phyloP scores from a whole-genome alignment of 37 sponge, comb jelly and placozoan genomes.

The Theonella swinhoei region DNA sequence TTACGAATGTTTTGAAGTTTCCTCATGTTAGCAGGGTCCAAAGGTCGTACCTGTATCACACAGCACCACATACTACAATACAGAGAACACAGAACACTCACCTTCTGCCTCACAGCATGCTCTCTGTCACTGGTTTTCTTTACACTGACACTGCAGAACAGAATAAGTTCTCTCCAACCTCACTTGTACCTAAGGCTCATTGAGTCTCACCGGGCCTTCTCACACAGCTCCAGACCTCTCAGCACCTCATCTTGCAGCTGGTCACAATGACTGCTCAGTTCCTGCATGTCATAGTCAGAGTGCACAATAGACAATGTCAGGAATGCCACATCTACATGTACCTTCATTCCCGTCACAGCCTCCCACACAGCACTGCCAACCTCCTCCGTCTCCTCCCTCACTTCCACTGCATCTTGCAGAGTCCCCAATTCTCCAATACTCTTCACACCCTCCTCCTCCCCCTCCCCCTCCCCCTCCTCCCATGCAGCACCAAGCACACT shows the following conservation, averaged over 20 bases:
- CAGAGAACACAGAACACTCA: not conserved
- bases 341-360: not conserved
- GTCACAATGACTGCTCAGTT: slow-evolving; percentile 1
- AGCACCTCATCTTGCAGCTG: slow-evolving; percentile 30
- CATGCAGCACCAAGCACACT: not conserved
- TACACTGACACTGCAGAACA: not conserved
- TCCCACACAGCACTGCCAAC: not conserved
- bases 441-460: not conserved
- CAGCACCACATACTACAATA: too few relatives aligned
- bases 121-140: not conserved
- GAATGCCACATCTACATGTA: not conserved
- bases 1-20: slow-evolving; percentile 19
- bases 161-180: not conserved
- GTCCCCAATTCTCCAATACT: not conserved
- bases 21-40: slow-evolving; percentile 23
- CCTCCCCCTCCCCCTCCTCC: not conserved
- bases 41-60: slow-evolving; percentile 41
- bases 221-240: slow-evolving; percentile 22
- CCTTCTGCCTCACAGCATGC: not conserved
- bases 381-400: slow-evolving; percentile 9
- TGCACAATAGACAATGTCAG: not conserved
- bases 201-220: slow-evolving; percentile 11
- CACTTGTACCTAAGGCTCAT: not conserved
- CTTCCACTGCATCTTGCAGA: slow-evolving; percentile 3
- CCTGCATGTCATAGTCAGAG: not conserved